phyloP scores from a whole-genome alignment of 2,797 vertebrate genomes.

The Enteromius unitaeniatus region DNA sequence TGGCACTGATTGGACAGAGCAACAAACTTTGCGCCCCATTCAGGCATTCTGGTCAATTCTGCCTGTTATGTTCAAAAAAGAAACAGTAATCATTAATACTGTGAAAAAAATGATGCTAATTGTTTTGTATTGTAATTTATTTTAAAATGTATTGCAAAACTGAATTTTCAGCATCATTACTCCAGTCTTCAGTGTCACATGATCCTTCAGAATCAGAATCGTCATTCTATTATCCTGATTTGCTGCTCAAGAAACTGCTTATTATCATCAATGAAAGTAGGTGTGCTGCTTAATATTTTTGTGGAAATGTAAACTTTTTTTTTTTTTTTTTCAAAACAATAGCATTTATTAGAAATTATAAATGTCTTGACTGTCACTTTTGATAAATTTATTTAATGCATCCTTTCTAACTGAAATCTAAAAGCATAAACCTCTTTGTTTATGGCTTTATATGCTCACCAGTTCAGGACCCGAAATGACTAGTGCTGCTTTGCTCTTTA shows the following conservation, averaged over 20 bases:
- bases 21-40: constrained; percentile 80
- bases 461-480: constrained; percentile 81
- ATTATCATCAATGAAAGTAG: not conserved
- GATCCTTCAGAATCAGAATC: not conserved
- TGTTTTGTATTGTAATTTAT: not conserved
- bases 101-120: too few relatives aligned
- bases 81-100: not conserved
- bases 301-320: too few relatives aligned
- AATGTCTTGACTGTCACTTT: not conserved
- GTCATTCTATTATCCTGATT: not conserved
- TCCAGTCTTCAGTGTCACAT: not conserved
- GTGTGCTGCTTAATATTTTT: too few relatives aligned
- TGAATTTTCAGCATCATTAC: too few relatives aligned
- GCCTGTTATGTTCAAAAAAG: constrained; percentile 62
- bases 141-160: not conserved
- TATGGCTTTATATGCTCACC: constrained; percentile 68
- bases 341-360: not conserved
- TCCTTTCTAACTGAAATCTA: not conserved
- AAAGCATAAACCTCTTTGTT: not conserved
- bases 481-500: constrained; percentile 69
- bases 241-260: not conserved
- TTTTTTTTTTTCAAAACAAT: not conserved
- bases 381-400: not conserved
- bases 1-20: constrained; percentile 84
- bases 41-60: constrained; percentile 73